Evolutionary conservation across 2,888 invertebrate species (phyloP).

Genomic region (Drosophila mayaguana): DNA sequence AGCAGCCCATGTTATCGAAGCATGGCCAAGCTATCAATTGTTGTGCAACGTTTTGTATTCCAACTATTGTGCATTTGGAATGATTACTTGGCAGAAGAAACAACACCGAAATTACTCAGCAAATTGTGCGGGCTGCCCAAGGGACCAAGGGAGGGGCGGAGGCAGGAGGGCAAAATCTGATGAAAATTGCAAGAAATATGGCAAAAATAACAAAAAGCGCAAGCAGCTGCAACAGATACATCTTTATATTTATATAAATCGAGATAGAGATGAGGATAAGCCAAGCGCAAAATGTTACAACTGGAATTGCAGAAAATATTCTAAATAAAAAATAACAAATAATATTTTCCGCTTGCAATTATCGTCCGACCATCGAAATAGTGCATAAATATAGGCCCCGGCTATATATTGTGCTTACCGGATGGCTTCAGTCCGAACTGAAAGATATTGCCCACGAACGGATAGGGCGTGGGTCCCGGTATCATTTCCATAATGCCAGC

Average conservation of each 20-base stretch:
- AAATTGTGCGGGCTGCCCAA: conserved; percentile 38
- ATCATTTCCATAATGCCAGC: conserved; percentile 83
- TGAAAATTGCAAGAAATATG: conserved; percentile 49
- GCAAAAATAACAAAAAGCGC: conserved; percentile 26
- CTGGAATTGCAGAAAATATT: not conserved
- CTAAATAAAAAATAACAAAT: not conserved
- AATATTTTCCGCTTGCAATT: no score
- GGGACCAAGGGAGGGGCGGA: conserved; percentile 51
- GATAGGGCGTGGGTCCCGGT: conserved; percentile 81
- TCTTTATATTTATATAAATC: conserved; percentile 10
- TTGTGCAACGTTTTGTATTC: conserved; percentile 39
- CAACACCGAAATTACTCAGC: conserved; percentile 60
- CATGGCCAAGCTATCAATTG: conserved; percentile 57
- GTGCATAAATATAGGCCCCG: conserved; percentile 69
- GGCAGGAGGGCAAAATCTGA: conserved; percentile 29
- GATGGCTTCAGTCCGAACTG: conserved; percentile 80
- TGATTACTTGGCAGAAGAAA: conserved; percentile 56
- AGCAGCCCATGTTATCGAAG: conserved; percentile 26
- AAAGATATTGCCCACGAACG: conserved; percentile 82
- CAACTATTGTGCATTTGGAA: conserved; percentile 67
- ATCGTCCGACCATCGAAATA: no score
- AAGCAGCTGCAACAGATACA: not conserved
- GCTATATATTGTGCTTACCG: conserved; percentile 63
- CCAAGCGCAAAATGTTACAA: conserved; percentile 2
- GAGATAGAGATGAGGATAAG: not conserved